A percentile compares a stretch with the other conserved stretches of the same genome.
Evolutionary conservation across 2,113 vertebrate genomes (phyloP).

Genomic region (Rhagologus leucostigma): DNA sequence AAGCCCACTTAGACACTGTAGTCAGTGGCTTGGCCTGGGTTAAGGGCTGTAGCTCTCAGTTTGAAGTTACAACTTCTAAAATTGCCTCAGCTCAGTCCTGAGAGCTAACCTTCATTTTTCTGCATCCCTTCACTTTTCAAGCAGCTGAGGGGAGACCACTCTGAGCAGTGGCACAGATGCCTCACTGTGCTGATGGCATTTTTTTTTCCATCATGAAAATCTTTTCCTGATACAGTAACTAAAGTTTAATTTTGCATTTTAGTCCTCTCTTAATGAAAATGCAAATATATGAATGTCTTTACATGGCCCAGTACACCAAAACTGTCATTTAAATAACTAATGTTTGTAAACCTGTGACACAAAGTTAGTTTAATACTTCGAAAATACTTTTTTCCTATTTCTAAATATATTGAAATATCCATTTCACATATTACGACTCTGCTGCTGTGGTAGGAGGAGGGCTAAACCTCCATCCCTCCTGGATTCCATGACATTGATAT

Average conservation of each 20-base stretch:
- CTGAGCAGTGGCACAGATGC: background rate
- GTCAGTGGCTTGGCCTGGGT: background rate
- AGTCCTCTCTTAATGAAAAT: background rate
- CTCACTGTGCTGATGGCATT: background rate
- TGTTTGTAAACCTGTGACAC: background rate
- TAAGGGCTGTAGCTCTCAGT: background rate
- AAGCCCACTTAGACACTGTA: background rate
- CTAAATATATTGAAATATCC: background rate
- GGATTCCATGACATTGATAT: background rate
- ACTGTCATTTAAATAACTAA: background rate
- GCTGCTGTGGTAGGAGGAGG: background rate
- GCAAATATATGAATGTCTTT: background rate
- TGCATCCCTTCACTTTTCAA: background rate
- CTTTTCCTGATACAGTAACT: background rate
- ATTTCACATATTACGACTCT: background rate
- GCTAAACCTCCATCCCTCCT: background rate
- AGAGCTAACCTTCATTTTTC: too few species aligned
- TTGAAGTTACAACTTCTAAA: accelerated
- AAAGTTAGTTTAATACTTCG: background rate
- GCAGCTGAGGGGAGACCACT: background rate
- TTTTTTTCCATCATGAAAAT: background rate
- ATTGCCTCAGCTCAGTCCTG: background rate
- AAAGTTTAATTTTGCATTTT: background rate
- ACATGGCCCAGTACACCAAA: background rate
- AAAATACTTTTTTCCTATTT: background rate